A percentile compares a stretch with the other conserved stretches of the same genome.
These are phyloP conservation scores for Eupithecia subumbrata DNA, from an alignment of 2,888 invertebrate genomes.

Conservation along the genomic window DNA sequence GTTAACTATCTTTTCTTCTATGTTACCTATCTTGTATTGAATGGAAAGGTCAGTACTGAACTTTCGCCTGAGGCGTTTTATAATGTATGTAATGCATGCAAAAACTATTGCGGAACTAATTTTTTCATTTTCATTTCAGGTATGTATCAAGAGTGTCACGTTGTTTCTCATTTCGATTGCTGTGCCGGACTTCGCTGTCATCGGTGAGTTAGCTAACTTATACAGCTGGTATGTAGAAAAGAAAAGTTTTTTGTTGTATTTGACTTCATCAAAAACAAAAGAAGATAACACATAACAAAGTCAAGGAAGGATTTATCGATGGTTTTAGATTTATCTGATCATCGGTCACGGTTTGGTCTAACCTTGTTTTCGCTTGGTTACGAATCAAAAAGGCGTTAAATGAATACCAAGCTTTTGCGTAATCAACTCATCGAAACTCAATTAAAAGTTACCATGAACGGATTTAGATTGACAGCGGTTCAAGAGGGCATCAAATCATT, in stretches of 20 bases:
- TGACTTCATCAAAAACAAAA: background rate
- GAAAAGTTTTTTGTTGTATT: background rate
- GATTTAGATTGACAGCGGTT: conserved; percentile 67
- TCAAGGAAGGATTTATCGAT: background rate
- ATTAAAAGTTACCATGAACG: conserved; percentile 55
- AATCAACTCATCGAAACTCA: conserved; percentile 14
- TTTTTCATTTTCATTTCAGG: conserved; percentile 64
- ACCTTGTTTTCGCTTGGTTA: background rate
- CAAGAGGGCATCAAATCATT: conserved; percentile 63
- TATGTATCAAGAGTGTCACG: conserved; percentile 50
- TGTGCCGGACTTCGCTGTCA: background rate
- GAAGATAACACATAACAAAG: background rate
- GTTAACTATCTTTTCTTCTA: conserved; percentile 28
- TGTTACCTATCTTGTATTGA: conserved; percentile 63
- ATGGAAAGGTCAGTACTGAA: conserved; percentile 73
- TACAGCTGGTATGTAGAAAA: background rate
- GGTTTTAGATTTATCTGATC: background rate
- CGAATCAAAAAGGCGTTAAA: background rate
- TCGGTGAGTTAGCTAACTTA: conserved; percentile 7
- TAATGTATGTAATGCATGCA: conserved; percentile 49
- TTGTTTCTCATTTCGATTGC: background rate
- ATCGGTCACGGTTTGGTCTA: background rate
- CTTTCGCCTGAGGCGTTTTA: conserved; percentile 72
- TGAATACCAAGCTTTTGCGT: conserved; percentile 12
- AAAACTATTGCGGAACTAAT: conserved; percentile 53